Base-by-base conservation (phyloP, 2,797 vertebrate genomes). In the Sebastes trivittatus region DNA sequence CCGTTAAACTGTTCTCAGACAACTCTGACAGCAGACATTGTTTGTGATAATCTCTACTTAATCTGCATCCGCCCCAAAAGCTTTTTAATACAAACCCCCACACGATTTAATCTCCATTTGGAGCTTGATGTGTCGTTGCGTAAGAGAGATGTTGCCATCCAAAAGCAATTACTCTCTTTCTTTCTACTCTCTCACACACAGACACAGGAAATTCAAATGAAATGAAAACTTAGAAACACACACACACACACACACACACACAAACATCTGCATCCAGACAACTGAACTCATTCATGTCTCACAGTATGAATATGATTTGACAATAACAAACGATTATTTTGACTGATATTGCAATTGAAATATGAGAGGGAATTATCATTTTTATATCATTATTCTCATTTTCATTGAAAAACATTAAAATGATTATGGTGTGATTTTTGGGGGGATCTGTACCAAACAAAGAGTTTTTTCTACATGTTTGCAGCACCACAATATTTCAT, bases 41-140 rank as follows among this genome's bases (percentile, higher is more conserved):
- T 89, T 77, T 68, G 85, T 49, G 49, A 79, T 90, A 88, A 93
- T 88, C 88, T 88, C 54, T 6, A 32, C 59, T 87, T 88, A 88
- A 92, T 91, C 90, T 85, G 70, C 72, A 84, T 72, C 64, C 6
- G 58, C 42, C 42, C 74, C 67, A 63, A 36, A 84, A 84, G 77
- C 85, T 72, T 88, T 92, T 92, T 86, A 90, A 91, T 87, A 75
- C 78, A 69, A 77, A 5, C 63, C 58, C 27, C 69, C 75, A 36
- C 66, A 82, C 14, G 55, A 78, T 88, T 83, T 81, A 88, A 88
- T 91, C 89, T 86, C 71, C 49, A 77, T 83, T 88, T 86, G 75
- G 72, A 81, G 87, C 77, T 75, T 84, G 82, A 88, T 64, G 70
- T 71, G 38, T 30, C 14, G 4, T 93, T 94, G 75, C 86, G 29